Conservation (phyloP, 1,140 invertebrate species). For the Ooceraea biroi region DNA sequence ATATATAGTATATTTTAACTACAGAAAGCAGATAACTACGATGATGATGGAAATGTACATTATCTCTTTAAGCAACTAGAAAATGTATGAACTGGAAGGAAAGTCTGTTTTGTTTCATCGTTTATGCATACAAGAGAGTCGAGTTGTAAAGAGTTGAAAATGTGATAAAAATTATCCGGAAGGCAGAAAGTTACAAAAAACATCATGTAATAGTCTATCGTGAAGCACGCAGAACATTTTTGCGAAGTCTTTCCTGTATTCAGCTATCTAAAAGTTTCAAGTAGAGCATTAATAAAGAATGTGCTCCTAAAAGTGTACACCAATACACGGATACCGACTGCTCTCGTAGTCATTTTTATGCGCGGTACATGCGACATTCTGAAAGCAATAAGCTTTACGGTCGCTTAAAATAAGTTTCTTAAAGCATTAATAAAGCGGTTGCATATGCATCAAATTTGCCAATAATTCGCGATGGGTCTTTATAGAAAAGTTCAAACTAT, state of each 20-base stretch:
- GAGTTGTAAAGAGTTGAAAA: conserved; percentile 13
- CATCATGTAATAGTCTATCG: conserved; percentile 32
- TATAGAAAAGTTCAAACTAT: conserved; percentile 42
- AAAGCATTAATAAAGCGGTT: conserved; percentile 50
- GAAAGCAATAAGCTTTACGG: conserved; percentile 61
- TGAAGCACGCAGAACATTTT: conserved; percentile 32
- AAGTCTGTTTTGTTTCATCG: neutral
- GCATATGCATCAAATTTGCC: conserved; percentile 49
- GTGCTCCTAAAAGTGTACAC: conserved; percentile 14
- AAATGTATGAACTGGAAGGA: neutral
- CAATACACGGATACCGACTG: conserved; percentile 6
- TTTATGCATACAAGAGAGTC: neutral
- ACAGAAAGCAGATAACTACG: neutral
- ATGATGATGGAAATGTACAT: neutral
- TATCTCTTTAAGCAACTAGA: neutral
- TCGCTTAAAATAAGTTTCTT: conserved; percentile 54
- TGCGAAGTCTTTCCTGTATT: conserved; percentile 38
- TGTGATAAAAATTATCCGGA: conserved; percentile 42
- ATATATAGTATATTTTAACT: too few relatives aligned
- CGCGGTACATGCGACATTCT: conserved; percentile 46
- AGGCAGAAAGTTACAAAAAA: conserved; percentile 27
- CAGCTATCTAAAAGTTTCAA: conserved; percentile 55
- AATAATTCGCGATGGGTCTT: conserved; percentile 51
- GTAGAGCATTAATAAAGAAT: conserved; percentile 58
- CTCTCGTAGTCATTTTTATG: conserved; percentile 32